A percentile compares a stretch with the other conserved stretches of the same genome.
Conservation (phyloP, 2,113 vertebrate species). For the Anoura caudifer region DNA sequence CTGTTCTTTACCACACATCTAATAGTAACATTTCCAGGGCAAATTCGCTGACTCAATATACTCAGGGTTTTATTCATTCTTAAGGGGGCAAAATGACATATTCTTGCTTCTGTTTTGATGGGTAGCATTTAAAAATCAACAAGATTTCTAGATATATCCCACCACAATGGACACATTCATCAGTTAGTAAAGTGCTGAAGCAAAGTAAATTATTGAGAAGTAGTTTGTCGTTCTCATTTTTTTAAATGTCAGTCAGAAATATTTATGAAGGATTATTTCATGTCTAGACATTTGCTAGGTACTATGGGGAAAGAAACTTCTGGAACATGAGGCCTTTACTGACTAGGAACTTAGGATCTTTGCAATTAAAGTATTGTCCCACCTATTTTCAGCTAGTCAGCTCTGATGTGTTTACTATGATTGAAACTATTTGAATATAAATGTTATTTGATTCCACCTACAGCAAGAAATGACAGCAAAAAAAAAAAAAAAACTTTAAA, state of each 20-base stretch:
- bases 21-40: conserved; percentile 54
- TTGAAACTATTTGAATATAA: not conserved
- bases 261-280: not conserved
- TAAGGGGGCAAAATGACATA: not conserved
- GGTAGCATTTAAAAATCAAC: not conserved
- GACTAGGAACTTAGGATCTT: not conserved
- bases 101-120: not conserved
- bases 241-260: not conserved
- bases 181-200: conserved; percentile 4
- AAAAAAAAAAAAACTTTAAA: not conserved
- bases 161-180: not conserved
- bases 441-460: not conserved
- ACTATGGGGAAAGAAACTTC: not conserved
- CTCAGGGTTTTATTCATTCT: conserved; percentile 4
- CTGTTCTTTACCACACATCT: not conserved
- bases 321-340: not conserved
- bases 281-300: not conserved
- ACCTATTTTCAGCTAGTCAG: not conserved
- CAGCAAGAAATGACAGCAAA: not conserved
- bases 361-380: not conserved
- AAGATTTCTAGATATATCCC: not conserved
- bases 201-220: not conserved
- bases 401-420: not conserved
- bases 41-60: conserved; percentile 21
- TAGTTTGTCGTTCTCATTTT: not conserved